A percentile compares a stretch with the other conserved stretches of the same genome.
Conservation (phyloP, 37 sponge, comb jelly and placozoan species). For the Ianthella basta region DNA sequence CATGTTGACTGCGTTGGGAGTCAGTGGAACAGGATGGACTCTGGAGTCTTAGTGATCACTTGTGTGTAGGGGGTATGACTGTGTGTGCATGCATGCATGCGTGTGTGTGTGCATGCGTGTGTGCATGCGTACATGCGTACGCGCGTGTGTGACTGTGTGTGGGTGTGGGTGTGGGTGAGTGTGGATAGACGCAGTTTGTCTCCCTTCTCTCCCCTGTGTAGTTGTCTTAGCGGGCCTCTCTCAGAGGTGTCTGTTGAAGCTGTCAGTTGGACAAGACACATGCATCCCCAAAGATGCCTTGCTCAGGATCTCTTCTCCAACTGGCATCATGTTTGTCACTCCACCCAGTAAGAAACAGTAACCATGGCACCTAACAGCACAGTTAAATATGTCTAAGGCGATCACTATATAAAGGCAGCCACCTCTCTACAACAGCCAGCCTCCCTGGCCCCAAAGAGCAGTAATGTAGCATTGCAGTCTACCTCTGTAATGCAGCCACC, state of each 20-base stretch:
- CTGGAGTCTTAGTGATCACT: no score
- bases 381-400: no score
- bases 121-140: not conserved
- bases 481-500: no score
- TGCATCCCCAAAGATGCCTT: slow-evolving; percentile 2
- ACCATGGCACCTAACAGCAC: not conserved
- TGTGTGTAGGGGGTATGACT: no score
- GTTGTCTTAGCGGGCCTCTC: not conserved
- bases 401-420: no score
- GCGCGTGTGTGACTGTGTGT: slow-evolving; percentile 15
- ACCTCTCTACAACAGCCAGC: no score
- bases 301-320: not conserved
- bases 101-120: slow-evolving; percentile 16
- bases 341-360: no score
- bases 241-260: not conserved
- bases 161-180: slow-evolving; percentile 4
- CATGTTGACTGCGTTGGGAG: no score
- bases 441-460: no score
- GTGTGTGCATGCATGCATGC: no score
- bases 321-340: not conserved
- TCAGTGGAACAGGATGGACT: no score
- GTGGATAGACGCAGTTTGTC: not conserved
- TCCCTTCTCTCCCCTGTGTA: not conserved
- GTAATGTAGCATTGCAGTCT: no score
- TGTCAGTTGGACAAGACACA: not conserved